These are phyloP conservation scores for Hemicentrotus pulcherrimus DNA, from an alignment of 35 echinoderm and acorn worm genomes.

Conservation along the genomic window DNA sequence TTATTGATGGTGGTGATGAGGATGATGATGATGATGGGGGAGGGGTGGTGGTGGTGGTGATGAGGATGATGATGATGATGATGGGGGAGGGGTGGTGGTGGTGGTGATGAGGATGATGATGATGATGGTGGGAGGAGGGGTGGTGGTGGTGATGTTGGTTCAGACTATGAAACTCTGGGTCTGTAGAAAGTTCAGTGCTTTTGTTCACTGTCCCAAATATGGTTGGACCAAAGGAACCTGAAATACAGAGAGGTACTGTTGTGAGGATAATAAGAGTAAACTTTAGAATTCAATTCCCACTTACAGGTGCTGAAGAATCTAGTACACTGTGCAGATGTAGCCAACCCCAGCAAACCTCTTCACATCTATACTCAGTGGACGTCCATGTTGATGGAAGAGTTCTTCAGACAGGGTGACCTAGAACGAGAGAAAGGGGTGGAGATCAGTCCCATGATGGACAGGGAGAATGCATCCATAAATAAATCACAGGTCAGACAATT, in stretches of 20 bases:
- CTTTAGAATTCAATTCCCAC: not conserved
- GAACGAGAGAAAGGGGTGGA: conserved; percentile 82
- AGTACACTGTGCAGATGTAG: conserved; percentile 94
- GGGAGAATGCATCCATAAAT: conserved; percentile 85
- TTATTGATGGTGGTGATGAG: not conserved
- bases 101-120: conserved; percentile 34
- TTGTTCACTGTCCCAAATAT: no score
- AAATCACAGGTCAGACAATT: conserved; percentile 81
- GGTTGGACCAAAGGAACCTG: no score
- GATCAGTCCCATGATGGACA: conserved; percentile 96
- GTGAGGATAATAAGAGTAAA: no score
- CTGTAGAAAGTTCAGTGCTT: not conserved
- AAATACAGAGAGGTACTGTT: no score
- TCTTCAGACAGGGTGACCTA: conserved; percentile 90
- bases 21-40: not conserved
- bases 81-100: not conserved
- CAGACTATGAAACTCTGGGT: not conserved
- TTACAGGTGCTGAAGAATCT: conserved; percentile 91
- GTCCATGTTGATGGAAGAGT: conserved; percentile 82
- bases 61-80: not conserved
- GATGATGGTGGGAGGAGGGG: not conserved
- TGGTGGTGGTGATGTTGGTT: not conserved
- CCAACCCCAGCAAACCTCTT: conserved; percentile 84
- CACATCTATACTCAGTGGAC: conserved; percentile 83
- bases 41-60: not conserved